A percentile compares a stretch with the other conserved stretches of the same genome.
Evolutionary conservation across 2,888 invertebrate genomes (phyloP).

Genomic region (Drosophila rubida): DNA sequence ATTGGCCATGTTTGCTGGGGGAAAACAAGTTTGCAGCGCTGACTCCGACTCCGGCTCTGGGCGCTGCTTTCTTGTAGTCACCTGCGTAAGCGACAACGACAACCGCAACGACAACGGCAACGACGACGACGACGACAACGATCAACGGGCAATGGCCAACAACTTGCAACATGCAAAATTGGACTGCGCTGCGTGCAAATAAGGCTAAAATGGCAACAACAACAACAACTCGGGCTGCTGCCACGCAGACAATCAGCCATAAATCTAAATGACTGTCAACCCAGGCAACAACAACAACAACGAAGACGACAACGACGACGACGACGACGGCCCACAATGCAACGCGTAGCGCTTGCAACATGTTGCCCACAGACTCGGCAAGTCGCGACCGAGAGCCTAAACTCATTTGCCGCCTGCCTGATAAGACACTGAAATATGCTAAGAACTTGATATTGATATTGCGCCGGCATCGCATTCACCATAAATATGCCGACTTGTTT

Average conservation of each 20-base stretch:
- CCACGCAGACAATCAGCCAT: constrained; percentile 78
- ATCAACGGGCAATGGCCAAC: constrained; percentile 21
- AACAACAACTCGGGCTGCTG: constrained; percentile 52
- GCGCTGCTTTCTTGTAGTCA: constrained; percentile 74
- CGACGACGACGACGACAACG: constrained; percentile 25
- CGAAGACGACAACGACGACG: constrained; percentile 38
- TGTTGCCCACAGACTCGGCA: constrained; percentile 55
- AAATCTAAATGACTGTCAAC: constrained; percentile 81
- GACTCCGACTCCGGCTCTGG: constrained; percentile 24
- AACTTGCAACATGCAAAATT: constrained; percentile 70
- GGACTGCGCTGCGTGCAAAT: constrained; percentile 80
- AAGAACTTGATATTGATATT: constrained; percentile 81
- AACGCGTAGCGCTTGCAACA: constrained; percentile 53
- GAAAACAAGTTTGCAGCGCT: constrained; percentile 72
- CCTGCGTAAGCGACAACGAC: constrained; percentile 79
- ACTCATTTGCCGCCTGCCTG: constrained; percentile 77
- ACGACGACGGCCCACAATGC: constrained; percentile 62
- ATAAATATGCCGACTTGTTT: constrained; percentile 73
- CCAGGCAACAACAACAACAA: constrained; percentile 51
- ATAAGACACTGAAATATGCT: constrained; percentile 76
- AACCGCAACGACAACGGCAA: constrained; percentile 49
- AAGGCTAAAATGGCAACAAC: constrained; percentile 65
- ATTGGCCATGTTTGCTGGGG: constrained; percentile 76
- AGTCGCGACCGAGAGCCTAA: constrained; percentile 18
- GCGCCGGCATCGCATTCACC: constrained; percentile 70